A percentile compares a stretch with the other conserved stretches of the same genome.
phyloP scores from a whole-genome alignment of 2,888 invertebrate species.

The Drosophila nigritarsus region DNA sequence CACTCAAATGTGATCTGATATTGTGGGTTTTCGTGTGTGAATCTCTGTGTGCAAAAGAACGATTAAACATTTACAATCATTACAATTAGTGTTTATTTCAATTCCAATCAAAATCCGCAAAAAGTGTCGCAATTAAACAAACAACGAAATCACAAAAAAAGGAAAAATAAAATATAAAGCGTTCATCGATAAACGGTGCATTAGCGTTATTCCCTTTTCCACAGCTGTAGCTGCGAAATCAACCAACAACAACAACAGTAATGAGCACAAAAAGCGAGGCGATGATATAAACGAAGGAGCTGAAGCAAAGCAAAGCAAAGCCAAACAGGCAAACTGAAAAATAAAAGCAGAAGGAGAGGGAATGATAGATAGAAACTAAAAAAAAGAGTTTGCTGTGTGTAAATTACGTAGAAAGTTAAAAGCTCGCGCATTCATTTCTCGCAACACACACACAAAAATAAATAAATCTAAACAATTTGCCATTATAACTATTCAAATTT shows the following conservation, averaged over 20 bases:
- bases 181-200: slow-evolving; percentile 55
- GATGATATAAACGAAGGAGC: slow-evolving; percentile 45
- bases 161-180: slow-evolving; percentile 14
- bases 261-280: slow-evolving; percentile 24
- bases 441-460: slow-evolving; percentile 12
- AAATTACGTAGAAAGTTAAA: slow-evolving; percentile 38
- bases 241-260: slow-evolving; percentile 12
- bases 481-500: slow-evolving; percentile 7
- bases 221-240: slow-evolving; percentile 4
- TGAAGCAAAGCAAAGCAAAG: slow-evolving; percentile 15
- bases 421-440: slow-evolving; percentile 36
- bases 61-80: slow-evolving; percentile 33
- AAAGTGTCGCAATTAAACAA: slow-evolving; percentile 42
- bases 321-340: slow-evolving; percentile 9
- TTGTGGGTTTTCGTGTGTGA: slow-evolving; percentile 33
- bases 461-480: slow-evolving; percentile 27
- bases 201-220: slow-evolving; percentile 39
- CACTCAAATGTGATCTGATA: slow-evolving; percentile 37
- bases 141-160: slow-evolving; percentile 33
- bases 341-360: background rate
- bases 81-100: slow-evolving; percentile 24
- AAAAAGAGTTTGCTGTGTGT: slow-evolving; percentile 50
- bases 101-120: slow-evolving; percentile 25
- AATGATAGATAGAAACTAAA: slow-evolving; percentile 11
- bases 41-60: slow-evolving; percentile 28